phyloP scores from a whole-genome alignment of 92 coral and sea anemone genomes.

The Epizoanthus ramosus region DNA sequence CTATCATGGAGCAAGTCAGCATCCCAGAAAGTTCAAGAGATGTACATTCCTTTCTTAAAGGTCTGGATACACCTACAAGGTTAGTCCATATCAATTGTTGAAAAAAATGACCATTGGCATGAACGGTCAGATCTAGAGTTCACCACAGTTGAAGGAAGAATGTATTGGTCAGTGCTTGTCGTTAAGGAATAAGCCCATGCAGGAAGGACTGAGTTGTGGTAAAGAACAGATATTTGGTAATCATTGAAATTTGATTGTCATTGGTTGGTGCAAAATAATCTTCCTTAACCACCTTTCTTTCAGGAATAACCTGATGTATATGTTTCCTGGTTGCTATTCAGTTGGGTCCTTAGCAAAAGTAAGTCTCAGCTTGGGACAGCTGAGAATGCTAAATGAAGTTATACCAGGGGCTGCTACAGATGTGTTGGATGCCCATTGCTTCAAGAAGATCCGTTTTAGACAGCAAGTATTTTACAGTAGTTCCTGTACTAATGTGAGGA shows the following conservation, averaged over 20 bases:
- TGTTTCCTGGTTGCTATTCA: constrained; percentile 53
- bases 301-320: constrained; percentile 36
- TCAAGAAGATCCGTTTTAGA: constrained; percentile 45
- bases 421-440: constrained; percentile 27
- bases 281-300: background rate
- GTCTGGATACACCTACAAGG: constrained; percentile 40
- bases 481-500: constrained; percentile 47
- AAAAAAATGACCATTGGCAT: too few species aligned
- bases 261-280: background rate
- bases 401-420: constrained; percentile 52
- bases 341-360: constrained; percentile 39
- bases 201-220: too few species aligned
- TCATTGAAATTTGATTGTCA: too few species aligned
- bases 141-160: too few species aligned
- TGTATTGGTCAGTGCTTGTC: too few species aligned
- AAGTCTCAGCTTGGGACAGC: constrained; percentile 31
- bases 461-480: constrained; percentile 48
- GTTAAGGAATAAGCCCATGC: too few species aligned
- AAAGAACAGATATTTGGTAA: too few species aligned
- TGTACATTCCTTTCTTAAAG: constrained; percentile 29
- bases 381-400: constrained; percentile 43
- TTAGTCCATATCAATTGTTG: too few species aligned
- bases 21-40: constrained; percentile 29
- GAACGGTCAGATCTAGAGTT: too few species aligned
- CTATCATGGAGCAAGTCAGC: constrained; percentile 30